Base-by-base conservation (phyloP, 1,140 invertebrate species). In the Heliothis virescens region DNA sequence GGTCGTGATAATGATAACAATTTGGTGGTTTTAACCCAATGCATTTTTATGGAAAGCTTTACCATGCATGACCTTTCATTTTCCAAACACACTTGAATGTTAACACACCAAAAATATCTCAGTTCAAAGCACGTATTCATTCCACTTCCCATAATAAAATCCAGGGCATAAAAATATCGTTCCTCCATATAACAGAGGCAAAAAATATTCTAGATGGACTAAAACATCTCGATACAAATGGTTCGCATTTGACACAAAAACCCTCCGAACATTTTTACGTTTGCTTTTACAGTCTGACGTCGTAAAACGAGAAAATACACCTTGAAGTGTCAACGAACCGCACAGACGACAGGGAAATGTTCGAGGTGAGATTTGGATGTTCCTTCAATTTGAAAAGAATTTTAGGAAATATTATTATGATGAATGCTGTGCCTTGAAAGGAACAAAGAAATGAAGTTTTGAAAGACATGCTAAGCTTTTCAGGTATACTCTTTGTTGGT, bases 261-360 rank as follows among this genome's bases (percentile, higher is more conserved):
- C 12, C 50, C 2, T 47, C 7, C 41, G 34, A 50, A 75, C 72
- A 62, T 52, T 60, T 74, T 63, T 63, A 63, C 18, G 55, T 63
- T 29, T 63, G 16, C 52, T 75, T 75, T 75, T 75, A 75, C 65
- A 52, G 26, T 69, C 41, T 50, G 18, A 69, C 47, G 34, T 69
- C 57, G 72, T 59, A 18, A 60, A 67, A 59, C 55, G 34, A 48
- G 18, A 75, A 75, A 72, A 72, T 69, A 18, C 72, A 10, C 52
- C n/a, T 60, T 53, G 18, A 48, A 62, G 57, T 75, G 72, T 75
- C 72, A 75, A 48, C 62, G 72, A 75, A 48, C 72, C 62, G 29
- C 4, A 34, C 11, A 16, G n/a, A 12, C 16, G 55, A 62, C 2
- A 74, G 55, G 29, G 26, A 48, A 60, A 57, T 48, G 3, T 57